Evolutionary conservation across 2,113 vertebrate species (phyloP).

Genomic region (Amia ocellicauda): DNA sequence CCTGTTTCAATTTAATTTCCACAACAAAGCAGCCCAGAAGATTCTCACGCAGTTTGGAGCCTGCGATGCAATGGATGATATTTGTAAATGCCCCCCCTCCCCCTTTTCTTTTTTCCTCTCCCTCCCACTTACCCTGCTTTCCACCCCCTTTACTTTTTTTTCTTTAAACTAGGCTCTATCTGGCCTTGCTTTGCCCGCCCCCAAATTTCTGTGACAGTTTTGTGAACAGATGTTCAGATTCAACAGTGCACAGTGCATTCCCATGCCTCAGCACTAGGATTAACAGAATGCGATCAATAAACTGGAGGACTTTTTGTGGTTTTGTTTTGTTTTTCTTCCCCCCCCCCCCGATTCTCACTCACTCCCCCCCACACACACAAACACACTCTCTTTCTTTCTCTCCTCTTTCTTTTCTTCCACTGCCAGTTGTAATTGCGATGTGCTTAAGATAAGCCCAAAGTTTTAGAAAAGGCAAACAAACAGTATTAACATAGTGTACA

Average conservation of each 20-base stretch:
- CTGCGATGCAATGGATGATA: slow-evolving; percentile 20
- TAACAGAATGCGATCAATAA: slow-evolving; percentile 3
- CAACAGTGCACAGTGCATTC: neutral
- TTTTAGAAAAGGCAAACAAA: no score
- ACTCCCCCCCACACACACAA: no score
- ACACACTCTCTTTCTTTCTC: no score
- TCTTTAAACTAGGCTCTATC: neutral
- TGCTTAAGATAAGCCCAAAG: neutral
- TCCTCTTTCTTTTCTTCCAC: neutral
- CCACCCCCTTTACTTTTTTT: neutral
- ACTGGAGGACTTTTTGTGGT: neutral
- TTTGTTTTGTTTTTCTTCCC: neutral
- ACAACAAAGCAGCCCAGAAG: slow-evolving; percentile 46
- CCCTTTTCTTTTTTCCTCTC: neutral
- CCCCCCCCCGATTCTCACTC: neutral
- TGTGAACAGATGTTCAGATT: neutral
- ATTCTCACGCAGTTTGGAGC: slow-evolving; percentile 45
- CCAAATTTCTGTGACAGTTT: neutral
- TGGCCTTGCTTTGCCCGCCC: neutral
- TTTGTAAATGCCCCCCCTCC: neutral
- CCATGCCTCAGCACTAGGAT: neutral
- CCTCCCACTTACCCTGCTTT: no score
- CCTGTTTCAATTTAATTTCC: slow-evolving; percentile 36
- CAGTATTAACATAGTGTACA: no score
- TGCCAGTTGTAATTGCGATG: neutral